These are phyloP conservation scores for Hypotaenidia okinawae DNA, from an alignment of 2,797 vertebrate genomes.

Conservation along the genomic window DNA sequence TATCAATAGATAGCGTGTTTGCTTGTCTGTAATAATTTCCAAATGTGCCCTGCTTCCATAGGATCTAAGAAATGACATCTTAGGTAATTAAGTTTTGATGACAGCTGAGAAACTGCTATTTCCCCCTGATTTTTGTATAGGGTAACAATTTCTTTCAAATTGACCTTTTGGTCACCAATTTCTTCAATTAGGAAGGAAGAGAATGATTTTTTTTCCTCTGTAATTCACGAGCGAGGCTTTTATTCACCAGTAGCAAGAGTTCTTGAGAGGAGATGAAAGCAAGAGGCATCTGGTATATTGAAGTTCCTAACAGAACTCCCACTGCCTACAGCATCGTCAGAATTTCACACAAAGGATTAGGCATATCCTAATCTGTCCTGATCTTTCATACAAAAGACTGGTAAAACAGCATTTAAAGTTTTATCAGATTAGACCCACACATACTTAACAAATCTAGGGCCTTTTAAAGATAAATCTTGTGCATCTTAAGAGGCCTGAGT, in stretches of 20 bases:
- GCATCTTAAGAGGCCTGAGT: slow-evolving; percentile 19
- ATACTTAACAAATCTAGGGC: slow-evolving; percentile 29
- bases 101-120: neutral
- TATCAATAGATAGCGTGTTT: neutral
- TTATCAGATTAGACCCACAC: slow-evolving; percentile 37
- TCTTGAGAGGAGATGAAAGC: neutral
- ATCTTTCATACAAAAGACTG: slow-evolving; percentile 26
- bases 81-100: neutral
- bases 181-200: neutral
- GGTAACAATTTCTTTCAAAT: neutral
- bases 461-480: slow-evolving; percentile 49
- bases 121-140: neutral
- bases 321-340: slow-evolving; percentile 22
- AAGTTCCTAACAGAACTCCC: neutral
- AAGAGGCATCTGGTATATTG: neutral
- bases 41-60: neutral
- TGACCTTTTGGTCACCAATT: neutral
- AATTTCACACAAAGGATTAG: slow-evolving; percentile 14
- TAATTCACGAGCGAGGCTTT: neutral
- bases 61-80: neutral
- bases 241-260: neutral
- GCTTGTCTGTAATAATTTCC: neutral
- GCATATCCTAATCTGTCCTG: neutral
- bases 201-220: neutral
- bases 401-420: slow-evolving; percentile 29